phyloP scores from a whole-genome alignment of 2,888 invertebrate species.

The Drosophila tanythrix region DNA sequence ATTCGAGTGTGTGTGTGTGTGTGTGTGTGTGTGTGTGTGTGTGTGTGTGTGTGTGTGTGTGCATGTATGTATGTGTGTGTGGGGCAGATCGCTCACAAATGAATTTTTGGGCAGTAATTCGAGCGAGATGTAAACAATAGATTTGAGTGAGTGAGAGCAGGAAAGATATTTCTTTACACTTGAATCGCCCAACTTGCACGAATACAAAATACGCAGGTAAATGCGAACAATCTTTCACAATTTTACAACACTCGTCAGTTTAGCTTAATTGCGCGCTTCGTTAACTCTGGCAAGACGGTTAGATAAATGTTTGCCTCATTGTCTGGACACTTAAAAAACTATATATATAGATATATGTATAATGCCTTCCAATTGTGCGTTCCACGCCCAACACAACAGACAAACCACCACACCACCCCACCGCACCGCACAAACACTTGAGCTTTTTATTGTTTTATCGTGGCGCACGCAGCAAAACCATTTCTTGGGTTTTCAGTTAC shows the following conservation, averaged over 20 bases:
- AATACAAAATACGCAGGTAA: constrained; percentile 15
- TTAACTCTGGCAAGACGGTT: constrained; percentile 55
- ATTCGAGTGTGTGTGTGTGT: background rate
- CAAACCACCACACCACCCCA: constrained; percentile 36
- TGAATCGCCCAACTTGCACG: constrained; percentile 29
- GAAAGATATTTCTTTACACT: constrained; percentile 29
- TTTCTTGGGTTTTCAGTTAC: constrained; percentile 60
- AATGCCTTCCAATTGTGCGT: constrained; percentile 47
- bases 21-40: constrained; percentile 7
- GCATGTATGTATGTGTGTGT: constrained; percentile 22
- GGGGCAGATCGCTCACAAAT: constrained; percentile 35
- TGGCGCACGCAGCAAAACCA: constrained; percentile 40
- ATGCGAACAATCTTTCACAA: constrained; percentile 47
- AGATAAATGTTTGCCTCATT: constrained; percentile 17
- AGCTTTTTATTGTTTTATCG: constrained; percentile 53
- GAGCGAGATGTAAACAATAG: constrained; percentile 53
- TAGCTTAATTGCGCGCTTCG: constrained; percentile 70
- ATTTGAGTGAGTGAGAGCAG: constrained; percentile 19
- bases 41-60: constrained; percentile 19
- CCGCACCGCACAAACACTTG: constrained; percentile 30
- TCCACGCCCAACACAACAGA: constrained; percentile 67
- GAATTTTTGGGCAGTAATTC: constrained; percentile 45
- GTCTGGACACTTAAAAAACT: constrained; percentile 21
- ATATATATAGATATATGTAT: constrained; percentile 17
- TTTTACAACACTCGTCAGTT: constrained; percentile 32